Evolutionary conservation across 2,888 invertebrate genomes (phyloP).

Genomic region (Automeris io): DNA sequence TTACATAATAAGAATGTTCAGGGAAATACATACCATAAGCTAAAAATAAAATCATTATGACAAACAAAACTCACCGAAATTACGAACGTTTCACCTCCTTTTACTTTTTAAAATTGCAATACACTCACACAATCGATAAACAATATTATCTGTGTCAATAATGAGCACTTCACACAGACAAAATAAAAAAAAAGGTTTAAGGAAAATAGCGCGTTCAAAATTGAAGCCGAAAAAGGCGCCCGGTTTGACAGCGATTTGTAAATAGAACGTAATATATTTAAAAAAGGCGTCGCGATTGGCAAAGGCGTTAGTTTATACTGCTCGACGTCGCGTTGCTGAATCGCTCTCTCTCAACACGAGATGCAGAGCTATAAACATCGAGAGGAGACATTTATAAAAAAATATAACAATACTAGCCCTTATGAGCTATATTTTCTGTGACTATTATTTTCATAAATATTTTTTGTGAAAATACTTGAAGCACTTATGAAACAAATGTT

Average conservation of each 20-base stretch:
- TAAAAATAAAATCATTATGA: conserved; percentile 6
- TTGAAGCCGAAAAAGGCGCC: conserved; percentile 32
- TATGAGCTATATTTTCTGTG: too few species aligned
- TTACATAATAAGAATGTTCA: too few species aligned
- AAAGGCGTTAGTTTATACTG: conserved; percentile 45
- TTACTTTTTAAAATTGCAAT: conserved; percentile 44
- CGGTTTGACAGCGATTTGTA: conserved; percentile 33
- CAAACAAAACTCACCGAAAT: conserved; percentile 41
- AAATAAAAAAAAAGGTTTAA: conserved; percentile 14
- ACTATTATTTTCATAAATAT: too few species aligned
- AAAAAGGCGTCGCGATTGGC: conserved; percentile 32
- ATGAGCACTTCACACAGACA: conserved; percentile 16
- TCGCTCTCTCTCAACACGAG: conserved; percentile 53
- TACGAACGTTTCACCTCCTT: conserved; percentile 57
- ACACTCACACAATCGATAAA: conserved; percentile 25
- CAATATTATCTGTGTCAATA: conserved; percentile 14
- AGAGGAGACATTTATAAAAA: conserved; percentile 33
- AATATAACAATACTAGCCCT: too few species aligned
- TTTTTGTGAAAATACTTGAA: too few species aligned
- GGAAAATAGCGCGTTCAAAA: conserved; percentile 10
- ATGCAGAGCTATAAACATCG: conserved; percentile 34
- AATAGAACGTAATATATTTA: conserved; percentile 34
- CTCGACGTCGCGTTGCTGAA: conserved; percentile 33
- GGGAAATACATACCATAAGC: conserved; percentile 2
- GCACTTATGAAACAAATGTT: too few species aligned